Conservation (phyloP, 2,888 invertebrate species). For the Drosophila antonietae region DNA sequence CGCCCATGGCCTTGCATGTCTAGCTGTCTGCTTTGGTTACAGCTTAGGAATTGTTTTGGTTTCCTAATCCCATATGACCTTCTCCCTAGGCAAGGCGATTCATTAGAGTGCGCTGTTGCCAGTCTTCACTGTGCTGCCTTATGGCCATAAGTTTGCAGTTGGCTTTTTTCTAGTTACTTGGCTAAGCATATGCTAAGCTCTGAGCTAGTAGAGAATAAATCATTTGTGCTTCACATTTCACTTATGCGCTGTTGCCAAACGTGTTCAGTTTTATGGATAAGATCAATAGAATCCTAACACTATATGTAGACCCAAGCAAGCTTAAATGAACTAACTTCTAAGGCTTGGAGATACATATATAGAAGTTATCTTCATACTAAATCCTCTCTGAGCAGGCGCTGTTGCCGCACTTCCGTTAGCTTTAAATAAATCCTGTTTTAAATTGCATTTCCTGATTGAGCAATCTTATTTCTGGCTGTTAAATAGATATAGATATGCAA, state of each 20-base stretch:
- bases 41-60: conserved; percentile 26
- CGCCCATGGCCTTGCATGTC: background rate
- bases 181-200: background rate
- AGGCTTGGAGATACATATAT: too few relatives aligned
- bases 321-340: too few relatives aligned
- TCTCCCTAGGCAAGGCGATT: background rate
- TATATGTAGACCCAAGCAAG: too few relatives aligned
- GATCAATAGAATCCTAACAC: too few relatives aligned
- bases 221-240: background rate
- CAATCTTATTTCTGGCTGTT: background rate
- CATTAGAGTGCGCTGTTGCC: conserved; percentile 11
- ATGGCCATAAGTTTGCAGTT: conserved; percentile 14
- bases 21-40: conserved; percentile 11
- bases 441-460: background rate
- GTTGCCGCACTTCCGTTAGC: conserved; percentile 10
- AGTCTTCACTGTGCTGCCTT: background rate
- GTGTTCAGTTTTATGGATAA: conserved; percentile 14
- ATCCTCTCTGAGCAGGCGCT: background rate
- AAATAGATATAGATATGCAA: background rate
- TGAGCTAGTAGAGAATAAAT: background rate
- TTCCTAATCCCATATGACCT: conserved; percentile 6
- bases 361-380: too few relatives aligned
- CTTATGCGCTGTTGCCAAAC: conserved; percentile 9
- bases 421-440: background rate
- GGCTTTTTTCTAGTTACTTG: background rate